Evolutionary conservation across 92 coral and sea anemone genomes (phyloP), one percentile per base, ranked within the genome.

Genomic region (Galaxea fascicularis): DNA sequence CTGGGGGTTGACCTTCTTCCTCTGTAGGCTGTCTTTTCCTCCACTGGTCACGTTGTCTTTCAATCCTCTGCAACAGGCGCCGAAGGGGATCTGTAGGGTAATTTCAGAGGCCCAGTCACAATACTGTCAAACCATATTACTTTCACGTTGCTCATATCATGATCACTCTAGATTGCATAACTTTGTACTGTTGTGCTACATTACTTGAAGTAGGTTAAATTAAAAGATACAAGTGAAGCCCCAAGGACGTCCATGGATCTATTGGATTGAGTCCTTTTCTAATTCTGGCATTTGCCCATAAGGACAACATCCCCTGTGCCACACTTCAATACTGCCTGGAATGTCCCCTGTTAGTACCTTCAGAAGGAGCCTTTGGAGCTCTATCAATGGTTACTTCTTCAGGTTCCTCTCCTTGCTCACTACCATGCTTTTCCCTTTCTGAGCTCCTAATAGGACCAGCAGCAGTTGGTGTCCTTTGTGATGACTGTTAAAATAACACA

Each of bases 11-110:
- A 20, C 69, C 29, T 21, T 58, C 74, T 31, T 62, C 81, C 41
- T 62, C 66, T 35, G 57, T 11, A 15, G 52, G 54, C 21, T 56
- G 85, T 25, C 68, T 51, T 30, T 66, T 56, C 58, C 17, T 84
- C 92, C 93, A 91, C 80, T 91, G 89, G 41, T 87, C 95, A 67
- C 98, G 89, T 80, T 94, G 98, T 46, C 79, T 76, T 63, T 89
- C 94, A 62, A 94, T 92, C 45, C 91, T 90, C 39, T 85, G 85
- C 35, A 92, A 65, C 17, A 94, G 92, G 21, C 98, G 92, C 56
- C 82, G 82, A 17, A 92, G 85, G 8, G 98, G 94, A 85, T 94
- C 98, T 94, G 78, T 9, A 76, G 57, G 46, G 11, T 8, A 21
- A 73, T 73, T 22, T 4, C 45, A 47, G 4, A 22, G 26, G 44